phyloP scores from a whole-genome alignment of 2,888 invertebrate genomes.

The Bombylius discolor region DNA sequence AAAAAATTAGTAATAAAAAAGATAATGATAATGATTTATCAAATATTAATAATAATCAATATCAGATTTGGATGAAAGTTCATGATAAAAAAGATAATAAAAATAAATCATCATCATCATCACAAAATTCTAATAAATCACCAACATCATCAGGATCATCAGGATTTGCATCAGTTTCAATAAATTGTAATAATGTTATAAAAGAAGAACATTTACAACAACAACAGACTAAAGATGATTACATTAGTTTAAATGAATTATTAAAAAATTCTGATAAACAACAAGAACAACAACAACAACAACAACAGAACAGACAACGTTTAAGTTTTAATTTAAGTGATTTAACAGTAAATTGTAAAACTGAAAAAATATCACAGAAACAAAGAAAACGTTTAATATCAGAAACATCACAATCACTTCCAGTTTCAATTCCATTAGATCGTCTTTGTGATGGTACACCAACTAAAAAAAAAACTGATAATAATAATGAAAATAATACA shows the following conservation, averaged over 20 bases:
- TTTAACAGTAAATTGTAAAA: constrained; percentile 20
- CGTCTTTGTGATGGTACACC: too few species aligned
- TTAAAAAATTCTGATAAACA: not conserved
- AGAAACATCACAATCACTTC: constrained; percentile 18
- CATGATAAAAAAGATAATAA: constrained; percentile 37
- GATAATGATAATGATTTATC: constrained; percentile 14
- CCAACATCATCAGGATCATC: too few species aligned
- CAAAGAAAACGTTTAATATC: constrained; percentile 42
- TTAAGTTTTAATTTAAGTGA: constrained; percentile 23
- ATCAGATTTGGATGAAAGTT: constrained; percentile 29
- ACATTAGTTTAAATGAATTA: constrained; percentile 29
- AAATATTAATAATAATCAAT: constrained; percentile 17
- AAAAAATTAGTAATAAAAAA: constrained; percentile 8
- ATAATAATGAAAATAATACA: constrained; percentile 11
- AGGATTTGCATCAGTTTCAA: not conserved
- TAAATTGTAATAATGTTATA: constrained; percentile 35
- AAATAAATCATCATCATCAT: constrained; percentile 18
- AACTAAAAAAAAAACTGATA: not conserved
- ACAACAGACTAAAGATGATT: constrained; percentile 36
- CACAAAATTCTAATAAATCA: too few species aligned
- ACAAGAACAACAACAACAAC: not conserved
- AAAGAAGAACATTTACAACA: constrained; percentile 29
- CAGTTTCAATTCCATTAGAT: constrained; percentile 7
- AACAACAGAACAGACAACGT: too few species aligned
- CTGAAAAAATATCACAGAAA: constrained; percentile 43